phyloP scores from a whole-genome alignment of 92 coral and sea anemone species.

The Umimayanthus chanpuru region DNA sequence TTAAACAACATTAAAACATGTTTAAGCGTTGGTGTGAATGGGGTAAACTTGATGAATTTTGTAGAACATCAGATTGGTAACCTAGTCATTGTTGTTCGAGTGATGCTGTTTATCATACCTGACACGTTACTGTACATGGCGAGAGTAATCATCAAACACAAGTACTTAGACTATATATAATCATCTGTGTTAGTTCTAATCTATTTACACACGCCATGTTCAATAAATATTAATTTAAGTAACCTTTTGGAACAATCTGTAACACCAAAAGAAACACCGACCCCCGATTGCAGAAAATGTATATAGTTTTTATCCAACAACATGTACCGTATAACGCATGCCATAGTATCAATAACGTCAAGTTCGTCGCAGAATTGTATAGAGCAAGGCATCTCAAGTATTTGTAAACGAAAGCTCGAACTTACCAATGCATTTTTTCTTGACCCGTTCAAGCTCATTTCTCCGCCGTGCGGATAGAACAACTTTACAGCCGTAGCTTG shows the following conservation, averaged over 20 bases:
- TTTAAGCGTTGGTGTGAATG: too few species aligned
- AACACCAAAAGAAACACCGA: not conserved
- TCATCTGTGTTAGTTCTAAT: not conserved
- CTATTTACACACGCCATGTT: not conserved
- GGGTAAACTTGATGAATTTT: too few species aligned
- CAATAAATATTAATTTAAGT: too few species aligned
- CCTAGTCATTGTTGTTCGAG: too few species aligned
- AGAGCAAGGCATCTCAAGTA: not conserved
- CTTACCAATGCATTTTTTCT: conserved; percentile 77
- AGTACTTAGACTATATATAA: not conserved
- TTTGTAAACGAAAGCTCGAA: not conserved
- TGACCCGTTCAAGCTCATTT: conserved; percentile 87
- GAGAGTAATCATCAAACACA: too few species aligned
- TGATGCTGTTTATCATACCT: too few species aligned
- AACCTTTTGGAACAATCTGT: not conserved
- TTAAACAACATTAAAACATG: too few species aligned
- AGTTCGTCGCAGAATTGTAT: not conserved
- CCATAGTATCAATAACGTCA: not conserved
- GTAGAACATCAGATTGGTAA: too few species aligned
- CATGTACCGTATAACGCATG: not conserved
- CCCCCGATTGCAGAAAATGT: not conserved
- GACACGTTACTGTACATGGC: too few species aligned
- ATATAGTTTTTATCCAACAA: too few species aligned
- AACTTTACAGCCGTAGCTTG: conserved; percentile 80
- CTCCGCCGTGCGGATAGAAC: conserved; percentile 88